phyloP scores from a whole-genome alignment of 2,797 vertebrate species.

The Bovichtus variegatus region DNA sequence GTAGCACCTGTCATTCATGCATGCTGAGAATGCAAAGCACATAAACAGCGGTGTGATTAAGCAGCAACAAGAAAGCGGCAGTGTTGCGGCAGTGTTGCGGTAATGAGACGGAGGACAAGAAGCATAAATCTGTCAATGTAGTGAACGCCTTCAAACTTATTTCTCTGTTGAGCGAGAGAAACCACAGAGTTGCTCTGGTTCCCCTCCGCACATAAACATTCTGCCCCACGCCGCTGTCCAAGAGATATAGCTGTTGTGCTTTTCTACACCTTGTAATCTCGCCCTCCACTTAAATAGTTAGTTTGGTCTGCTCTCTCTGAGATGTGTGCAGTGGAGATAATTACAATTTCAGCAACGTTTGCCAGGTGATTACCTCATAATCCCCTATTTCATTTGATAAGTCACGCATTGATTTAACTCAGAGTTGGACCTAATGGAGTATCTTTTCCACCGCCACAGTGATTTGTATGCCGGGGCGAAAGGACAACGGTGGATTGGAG shows the following conservation, averaged over 20 bases:
- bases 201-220: constrained; percentile 56
- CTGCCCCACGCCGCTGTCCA: constrained; percentile 40
- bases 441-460: constrained; percentile 80
- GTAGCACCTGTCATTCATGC: neutral
- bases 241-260: constrained; percentile 74
- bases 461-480: constrained; percentile 83
- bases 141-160: constrained; percentile 22
- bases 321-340: constrained; percentile 81
- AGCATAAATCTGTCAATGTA: constrained; percentile 35
- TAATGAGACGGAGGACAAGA: constrained; percentile 32
- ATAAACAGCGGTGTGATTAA: constrained; percentile 29
- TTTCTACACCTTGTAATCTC: constrained; percentile 74
- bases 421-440: constrained; percentile 86
- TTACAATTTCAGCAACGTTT: constrained; percentile 86
- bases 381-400: constrained; percentile 88
- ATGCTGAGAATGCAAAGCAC: constrained; percentile 2
- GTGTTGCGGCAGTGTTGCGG: constrained; percentile 3
- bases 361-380: constrained; percentile 87
- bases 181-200: constrained; percentile 23
- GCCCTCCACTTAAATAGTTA: constrained; percentile 81
- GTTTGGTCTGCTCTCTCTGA: constrained; percentile 76
- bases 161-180: constrained; percentile 27
- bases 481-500: constrained; percentile 78
- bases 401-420: constrained; percentile 87
- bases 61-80: constrained; percentile 21